These are phyloP conservation scores for Ptilodon capucinus DNA, from an alignment of 2,888 invertebrate species.

Conservation along the genomic window DNA sequence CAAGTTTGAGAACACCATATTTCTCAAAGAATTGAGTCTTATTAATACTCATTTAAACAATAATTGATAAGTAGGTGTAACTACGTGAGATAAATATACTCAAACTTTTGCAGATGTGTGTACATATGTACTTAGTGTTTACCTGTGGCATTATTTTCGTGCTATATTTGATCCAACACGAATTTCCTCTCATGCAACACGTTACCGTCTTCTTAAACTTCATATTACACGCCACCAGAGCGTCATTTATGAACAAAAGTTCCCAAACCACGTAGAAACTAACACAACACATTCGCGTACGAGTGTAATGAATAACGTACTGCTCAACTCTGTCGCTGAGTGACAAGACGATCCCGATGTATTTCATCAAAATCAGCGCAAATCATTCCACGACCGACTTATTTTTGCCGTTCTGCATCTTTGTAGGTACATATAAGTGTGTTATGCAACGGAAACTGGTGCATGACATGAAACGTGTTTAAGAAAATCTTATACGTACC, in stretches of 20 bases:
- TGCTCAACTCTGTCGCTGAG: constrained; percentile 55
- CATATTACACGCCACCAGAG: constrained; percentile 54
- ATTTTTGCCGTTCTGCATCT: constrained; percentile 52
- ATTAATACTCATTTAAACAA: too few species aligned
- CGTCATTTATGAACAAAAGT: constrained; percentile 18
- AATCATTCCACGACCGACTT: constrained; percentile 69
- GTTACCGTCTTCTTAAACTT: constrained; percentile 73
- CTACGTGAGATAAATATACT: too few species aligned
- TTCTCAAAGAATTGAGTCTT: too few species aligned
- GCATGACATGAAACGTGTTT: constrained; percentile 32
- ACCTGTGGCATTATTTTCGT: constrained; percentile 34
- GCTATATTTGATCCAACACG: constrained; percentile 57
- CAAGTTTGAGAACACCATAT: too few species aligned
- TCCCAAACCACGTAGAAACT: constrained; percentile 40
- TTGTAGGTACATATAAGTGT: constrained; percentile 37
- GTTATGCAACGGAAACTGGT: constrained; percentile 64
- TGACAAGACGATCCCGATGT: constrained; percentile 52
- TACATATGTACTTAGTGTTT: not conserved
- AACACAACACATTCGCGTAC: constrained; percentile 50
- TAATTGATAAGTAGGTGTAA: too few species aligned
- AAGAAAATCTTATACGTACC: not conserved
- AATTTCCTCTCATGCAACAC: constrained; percentile 67
- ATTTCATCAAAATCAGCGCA: constrained; percentile 63
- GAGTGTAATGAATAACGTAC: constrained; percentile 54
- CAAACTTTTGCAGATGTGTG: too few species aligned